Evolutionary conservation across 2,113 vertebrate species (phyloP).

Genomic region (Passer domesticus): DNA sequence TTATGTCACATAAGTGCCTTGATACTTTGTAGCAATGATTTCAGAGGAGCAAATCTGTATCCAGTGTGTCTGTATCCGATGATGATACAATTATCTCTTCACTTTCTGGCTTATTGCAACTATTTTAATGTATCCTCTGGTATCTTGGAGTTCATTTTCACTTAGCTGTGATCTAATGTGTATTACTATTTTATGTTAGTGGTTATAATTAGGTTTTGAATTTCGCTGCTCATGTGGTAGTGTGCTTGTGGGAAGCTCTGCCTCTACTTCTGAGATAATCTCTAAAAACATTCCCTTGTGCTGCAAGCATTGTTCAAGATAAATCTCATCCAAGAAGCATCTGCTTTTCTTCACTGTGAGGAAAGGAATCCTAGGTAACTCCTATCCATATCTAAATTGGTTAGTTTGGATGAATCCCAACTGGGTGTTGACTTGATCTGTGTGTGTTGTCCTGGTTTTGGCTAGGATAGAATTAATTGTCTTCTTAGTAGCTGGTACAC

Average conservation of each 20-base stretch:
- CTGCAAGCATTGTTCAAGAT: background rate
- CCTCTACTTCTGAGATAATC: background rate
- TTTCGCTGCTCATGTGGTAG: background rate
- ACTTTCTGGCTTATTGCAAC: background rate
- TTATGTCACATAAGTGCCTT: slow-evolving; percentile 20
- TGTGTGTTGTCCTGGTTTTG: background rate
- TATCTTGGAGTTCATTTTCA: background rate
- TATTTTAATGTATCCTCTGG: background rate
- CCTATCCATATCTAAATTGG: background rate
- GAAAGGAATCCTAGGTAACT: background rate
- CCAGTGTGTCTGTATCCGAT: background rate
- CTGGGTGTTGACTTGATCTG: background rate
- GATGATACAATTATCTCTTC: background rate
- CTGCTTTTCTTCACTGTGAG: background rate
- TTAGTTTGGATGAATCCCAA: background rate
- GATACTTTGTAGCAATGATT: slow-evolving; percentile 20
- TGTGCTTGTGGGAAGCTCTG: background rate
- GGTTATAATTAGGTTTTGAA: background rate
- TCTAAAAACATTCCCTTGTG: background rate
- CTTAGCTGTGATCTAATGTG: background rate
- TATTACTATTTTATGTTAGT: background rate
- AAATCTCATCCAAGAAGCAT: background rate
- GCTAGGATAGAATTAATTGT: background rate
- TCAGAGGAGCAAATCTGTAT: slow-evolving; percentile 1
- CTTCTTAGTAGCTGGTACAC: background rate